phyloP scores from a whole-genome alignment of 2,888 invertebrate species.

The Chloroclystis v-ata region DNA sequence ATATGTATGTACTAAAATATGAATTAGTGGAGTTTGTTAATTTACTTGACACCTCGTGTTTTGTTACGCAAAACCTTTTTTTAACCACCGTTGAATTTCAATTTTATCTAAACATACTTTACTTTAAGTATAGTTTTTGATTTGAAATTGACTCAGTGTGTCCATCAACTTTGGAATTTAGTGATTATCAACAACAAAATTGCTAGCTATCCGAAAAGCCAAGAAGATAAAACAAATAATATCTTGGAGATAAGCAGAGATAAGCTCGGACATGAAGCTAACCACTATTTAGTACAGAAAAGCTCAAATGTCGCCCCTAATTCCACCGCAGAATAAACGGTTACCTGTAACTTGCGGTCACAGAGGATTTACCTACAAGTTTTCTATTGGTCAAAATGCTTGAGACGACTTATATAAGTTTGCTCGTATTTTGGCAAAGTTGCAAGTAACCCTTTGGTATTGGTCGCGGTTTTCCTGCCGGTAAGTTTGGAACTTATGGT shows the following conservation, averaged over 20 bases:
- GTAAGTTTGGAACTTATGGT: constrained; percentile 27
- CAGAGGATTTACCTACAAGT: constrained; percentile 62
- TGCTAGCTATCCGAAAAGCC: no score
- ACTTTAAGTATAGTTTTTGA: no score
- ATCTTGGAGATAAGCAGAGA: constrained; percentile 10
- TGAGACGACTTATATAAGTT: constrained; percentile 49
- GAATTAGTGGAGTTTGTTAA: no score
- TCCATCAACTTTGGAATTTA: no score
- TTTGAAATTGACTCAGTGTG: no score
- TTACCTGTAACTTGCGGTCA: constrained; percentile 55
- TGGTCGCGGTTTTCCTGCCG: constrained; percentile 45
- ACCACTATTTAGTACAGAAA: constrained; percentile 46
- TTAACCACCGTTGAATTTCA: no score
- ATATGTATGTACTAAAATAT: no score
- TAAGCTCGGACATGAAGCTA: constrained; percentile 25
- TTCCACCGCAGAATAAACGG: constrained; percentile 29
- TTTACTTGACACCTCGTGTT: no score
- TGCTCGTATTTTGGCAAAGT: constrained; percentile 46
- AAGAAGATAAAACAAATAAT: no score
- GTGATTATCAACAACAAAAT: constrained; percentile 6
- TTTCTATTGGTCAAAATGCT: constrained; percentile 64
- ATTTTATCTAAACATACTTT: no score
- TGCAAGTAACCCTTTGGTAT: constrained; percentile 48
- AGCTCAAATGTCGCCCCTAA: constrained; percentile 40
- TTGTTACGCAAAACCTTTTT: no score